Conservation (phyloP, 2,797 vertebrate species). For the Scomberomorus guttatus region DNA sequence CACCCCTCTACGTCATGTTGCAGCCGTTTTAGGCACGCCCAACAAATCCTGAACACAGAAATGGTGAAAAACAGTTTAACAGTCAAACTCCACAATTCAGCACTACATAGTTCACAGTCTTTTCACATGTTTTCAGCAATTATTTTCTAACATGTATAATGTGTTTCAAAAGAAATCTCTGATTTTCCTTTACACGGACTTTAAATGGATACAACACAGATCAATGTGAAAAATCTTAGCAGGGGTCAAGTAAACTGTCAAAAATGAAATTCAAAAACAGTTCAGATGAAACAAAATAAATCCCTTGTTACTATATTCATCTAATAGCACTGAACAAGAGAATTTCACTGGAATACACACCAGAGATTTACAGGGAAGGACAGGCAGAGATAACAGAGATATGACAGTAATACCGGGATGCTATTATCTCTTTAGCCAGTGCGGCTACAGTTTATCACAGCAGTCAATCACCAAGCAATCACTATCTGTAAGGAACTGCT, state of each 20-base stretch:
- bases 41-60: too few relatives aligned
- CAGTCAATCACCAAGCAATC: slow-evolving; percentile 62
- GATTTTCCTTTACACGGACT: too few relatives aligned
- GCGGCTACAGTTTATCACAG: slow-evolving; percentile 63
- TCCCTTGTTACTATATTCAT: slow-evolving; percentile 5
- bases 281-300: background rate
- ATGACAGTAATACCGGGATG: slow-evolving; percentile 52
- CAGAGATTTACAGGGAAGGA: slow-evolving; percentile 20
- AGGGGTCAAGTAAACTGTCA: background rate
- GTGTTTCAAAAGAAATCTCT: too few relatives aligned
- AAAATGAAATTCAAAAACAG: background rate
- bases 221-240: background rate
- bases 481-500: slow-evolving; percentile 49
- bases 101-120: too few relatives aligned
- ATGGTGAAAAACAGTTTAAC: too few relatives aligned
- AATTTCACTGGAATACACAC: slow-evolving; percentile 42
- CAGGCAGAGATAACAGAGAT: slow-evolving; percentile 44
- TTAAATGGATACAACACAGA: background rate
- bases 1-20: too few relatives aligned
- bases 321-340: background rate
- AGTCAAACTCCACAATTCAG: too few relatives aligned
- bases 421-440: slow-evolving; percentile 59
- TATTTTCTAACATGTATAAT: too few relatives aligned
- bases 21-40: too few relatives aligned
- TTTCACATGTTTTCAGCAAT: too few relatives aligned